Evolutionary conservation across 2,113 vertebrate species (phyloP).

Genomic region (Brienomyrus longianalis): DNA sequence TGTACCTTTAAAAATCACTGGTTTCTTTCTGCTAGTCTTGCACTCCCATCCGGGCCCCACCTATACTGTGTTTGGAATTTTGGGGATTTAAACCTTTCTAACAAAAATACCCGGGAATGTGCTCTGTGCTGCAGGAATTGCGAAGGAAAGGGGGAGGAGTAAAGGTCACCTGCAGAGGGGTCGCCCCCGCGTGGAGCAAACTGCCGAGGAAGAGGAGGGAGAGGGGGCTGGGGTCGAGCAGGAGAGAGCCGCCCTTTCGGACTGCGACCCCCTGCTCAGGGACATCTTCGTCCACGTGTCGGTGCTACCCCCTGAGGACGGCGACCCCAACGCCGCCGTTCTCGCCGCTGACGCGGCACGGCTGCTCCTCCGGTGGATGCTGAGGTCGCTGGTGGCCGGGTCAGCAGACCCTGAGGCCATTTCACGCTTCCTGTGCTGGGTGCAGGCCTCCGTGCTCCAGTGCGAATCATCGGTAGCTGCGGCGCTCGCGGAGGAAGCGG

Average conservation of each 20-base stretch:
- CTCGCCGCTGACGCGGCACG: slow-evolving; percentile 26
- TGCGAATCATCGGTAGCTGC: slow-evolving; percentile 23
- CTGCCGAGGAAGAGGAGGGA: slow-evolving; percentile 31
- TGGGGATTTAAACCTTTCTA: neutral
- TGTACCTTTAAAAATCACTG: neutral
- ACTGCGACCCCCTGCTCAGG: slow-evolving; percentile 59
- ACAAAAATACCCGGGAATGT: neutral
- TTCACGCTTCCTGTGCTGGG: slow-evolving; percentile 58
- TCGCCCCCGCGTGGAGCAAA: slow-evolving; percentile 21
- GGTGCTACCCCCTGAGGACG: slow-evolving; percentile 33
- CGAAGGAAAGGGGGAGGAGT: slow-evolving; percentile 58
- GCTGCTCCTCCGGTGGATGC: slow-evolving; percentile 62
- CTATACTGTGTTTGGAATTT: neutral
- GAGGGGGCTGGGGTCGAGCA: slow-evolving; percentile 9
- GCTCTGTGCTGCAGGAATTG: slow-evolving; percentile 51
- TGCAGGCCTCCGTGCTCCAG: slow-evolving; percentile 48
- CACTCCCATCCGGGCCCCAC: neutral
- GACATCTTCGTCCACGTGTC: slow-evolving; percentile 69
- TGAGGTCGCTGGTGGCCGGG: slow-evolving; percentile 54
- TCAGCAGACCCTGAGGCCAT: slow-evolving; percentile 33
- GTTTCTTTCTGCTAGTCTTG: neutral
- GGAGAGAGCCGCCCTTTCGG: slow-evolving; percentile 42
- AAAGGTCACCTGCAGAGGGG: slow-evolving; percentile 26
- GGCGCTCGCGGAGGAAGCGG: slow-evolving; percentile 46
- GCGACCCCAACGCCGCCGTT: slow-evolving; percentile 13